phyloP scores from a whole-genome alignment of 2,888 invertebrate genomes.

The Tinea semifulvella region DNA sequence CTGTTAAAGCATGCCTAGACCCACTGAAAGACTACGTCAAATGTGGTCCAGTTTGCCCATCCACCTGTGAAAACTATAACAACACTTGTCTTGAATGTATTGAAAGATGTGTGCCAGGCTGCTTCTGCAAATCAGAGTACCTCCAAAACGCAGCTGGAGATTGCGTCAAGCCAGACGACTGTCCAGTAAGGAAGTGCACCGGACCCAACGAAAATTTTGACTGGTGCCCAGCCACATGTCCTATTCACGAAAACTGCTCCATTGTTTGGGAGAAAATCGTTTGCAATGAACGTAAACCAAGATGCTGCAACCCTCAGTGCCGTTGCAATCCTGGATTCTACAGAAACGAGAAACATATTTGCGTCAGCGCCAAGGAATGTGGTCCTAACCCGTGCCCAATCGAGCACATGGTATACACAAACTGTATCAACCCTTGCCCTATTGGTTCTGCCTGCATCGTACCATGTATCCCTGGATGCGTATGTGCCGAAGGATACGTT shows the following conservation, averaged over 20 bases:
- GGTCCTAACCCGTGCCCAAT: neutral
- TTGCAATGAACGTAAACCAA: constrained; percentile 12
- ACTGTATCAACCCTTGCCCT: neutral
- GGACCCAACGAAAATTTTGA: constrained; percentile 17
- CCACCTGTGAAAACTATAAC: neutral
- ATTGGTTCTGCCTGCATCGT: neutral
- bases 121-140: constrained; percentile 3
- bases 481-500: neutral
- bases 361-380: constrained; percentile 9
- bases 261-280: constrained; percentile 12
- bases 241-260: constrained; percentile 16
- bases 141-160: neutral
- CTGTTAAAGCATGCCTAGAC: neutral
- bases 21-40: neutral
- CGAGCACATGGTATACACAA: neutral
- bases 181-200: constrained; percentile 10
- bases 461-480: neutral
- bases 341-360: constrained; percentile 14
- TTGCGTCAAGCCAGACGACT: neutral
- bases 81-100: neutral
- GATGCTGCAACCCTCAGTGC: constrained; percentile 17
- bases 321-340: constrained; percentile 16
- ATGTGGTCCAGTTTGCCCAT: neutral
- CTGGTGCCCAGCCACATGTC: constrained; percentile 16
- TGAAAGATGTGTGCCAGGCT: neutral